phyloP scores from a whole-genome alignment of 2,888 invertebrate species.

The Drosophila koepferae region DNA sequence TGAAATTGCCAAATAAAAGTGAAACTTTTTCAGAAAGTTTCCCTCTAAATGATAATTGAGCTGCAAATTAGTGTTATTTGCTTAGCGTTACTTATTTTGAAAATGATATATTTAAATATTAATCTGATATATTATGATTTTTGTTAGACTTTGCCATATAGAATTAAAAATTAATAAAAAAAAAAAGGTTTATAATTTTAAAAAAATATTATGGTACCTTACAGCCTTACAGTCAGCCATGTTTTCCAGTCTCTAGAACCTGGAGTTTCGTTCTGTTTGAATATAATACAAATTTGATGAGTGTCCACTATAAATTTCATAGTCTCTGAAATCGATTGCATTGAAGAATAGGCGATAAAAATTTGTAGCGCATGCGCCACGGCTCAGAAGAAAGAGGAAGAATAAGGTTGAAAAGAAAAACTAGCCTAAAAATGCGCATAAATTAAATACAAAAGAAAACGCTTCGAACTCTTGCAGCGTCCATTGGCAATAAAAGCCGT shows the following conservation, averaged over 20 bases:
- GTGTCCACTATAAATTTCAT: slow-evolving; percentile 52
- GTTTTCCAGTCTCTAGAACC: background rate
- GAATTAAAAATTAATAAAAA: too few relatives aligned
- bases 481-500: slow-evolving; percentile 51
- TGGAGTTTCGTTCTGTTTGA: slow-evolving; percentile 4
- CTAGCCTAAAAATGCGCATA: slow-evolving; percentile 60
- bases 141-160: background rate
- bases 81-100: too few relatives aligned
- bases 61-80: background rate
- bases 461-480: slow-evolving; percentile 16
- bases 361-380: slow-evolving; percentile 73
- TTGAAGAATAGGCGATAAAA: slow-evolving; percentile 29
- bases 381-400: background rate
- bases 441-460: slow-evolving; percentile 57
- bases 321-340: slow-evolving; percentile 38
- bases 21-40: slow-evolving; percentile 15
- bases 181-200: too few relatives aligned
- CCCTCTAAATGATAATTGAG: slow-evolving; percentile 10
- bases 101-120: too few relatives aligned
- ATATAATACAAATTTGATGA: slow-evolving; percentile 49
- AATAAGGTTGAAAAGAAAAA: slow-evolving; percentile 8
- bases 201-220: too few relatives aligned
- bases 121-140: background rate
- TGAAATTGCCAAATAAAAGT: slow-evolving; percentile 35
- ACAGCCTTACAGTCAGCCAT: too few relatives aligned